phyloP scores from a whole-genome alignment of 2,888 invertebrate species.

The Xestia xanthographa region DNA sequence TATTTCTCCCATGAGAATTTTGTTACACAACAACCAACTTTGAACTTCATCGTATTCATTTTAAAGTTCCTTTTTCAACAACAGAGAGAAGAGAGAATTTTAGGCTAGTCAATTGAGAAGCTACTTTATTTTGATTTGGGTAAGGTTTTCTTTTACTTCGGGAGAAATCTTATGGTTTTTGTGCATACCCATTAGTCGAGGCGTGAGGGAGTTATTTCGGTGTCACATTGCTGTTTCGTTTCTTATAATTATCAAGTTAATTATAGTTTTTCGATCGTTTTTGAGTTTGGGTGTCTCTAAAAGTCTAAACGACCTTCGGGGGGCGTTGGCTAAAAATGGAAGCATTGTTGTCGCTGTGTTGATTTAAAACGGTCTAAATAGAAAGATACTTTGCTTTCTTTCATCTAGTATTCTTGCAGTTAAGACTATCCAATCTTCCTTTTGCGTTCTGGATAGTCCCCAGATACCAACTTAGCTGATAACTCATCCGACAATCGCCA shows the following conservation, averaged over 20 bases:
- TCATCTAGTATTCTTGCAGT: too few species aligned
- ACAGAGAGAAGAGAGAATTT: not conserved
- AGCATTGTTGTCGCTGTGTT: slow-evolving; percentile 4
- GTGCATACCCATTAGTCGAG: slow-evolving; percentile 70
- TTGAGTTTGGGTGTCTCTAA: slow-evolving; percentile 26
- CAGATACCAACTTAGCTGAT: too few species aligned
- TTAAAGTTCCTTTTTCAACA: slow-evolving; percentile 17
- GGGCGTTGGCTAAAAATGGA: slow-evolving; percentile 34
- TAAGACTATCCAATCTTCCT: too few species aligned
- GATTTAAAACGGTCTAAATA: not conserved
- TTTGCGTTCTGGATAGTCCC: too few species aligned
- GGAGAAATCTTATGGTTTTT: slow-evolving; percentile 64
- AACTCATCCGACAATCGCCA: too few species aligned
- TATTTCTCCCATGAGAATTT: slow-evolving; percentile 55
- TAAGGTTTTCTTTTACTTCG: slow-evolving; percentile 35
- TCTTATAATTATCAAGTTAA: slow-evolving; percentile 69
- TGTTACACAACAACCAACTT: not conserved
- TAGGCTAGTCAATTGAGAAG: slow-evolving; percentile 1
- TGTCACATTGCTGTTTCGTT: slow-evolving; percentile 73
- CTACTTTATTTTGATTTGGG: not conserved
- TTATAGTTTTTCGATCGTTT: slow-evolving; percentile 61
- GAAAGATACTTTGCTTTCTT: too few species aligned
- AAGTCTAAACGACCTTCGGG: slow-evolving; percentile 48
- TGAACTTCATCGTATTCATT: fast-evolving
- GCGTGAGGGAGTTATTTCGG: slow-evolving; percentile 74